Evolutionary conservation across 2,888 invertebrate species (phyloP), one percentile per base, ranked within the genome.

Genomic region (Galerucella pusilla): DNA sequence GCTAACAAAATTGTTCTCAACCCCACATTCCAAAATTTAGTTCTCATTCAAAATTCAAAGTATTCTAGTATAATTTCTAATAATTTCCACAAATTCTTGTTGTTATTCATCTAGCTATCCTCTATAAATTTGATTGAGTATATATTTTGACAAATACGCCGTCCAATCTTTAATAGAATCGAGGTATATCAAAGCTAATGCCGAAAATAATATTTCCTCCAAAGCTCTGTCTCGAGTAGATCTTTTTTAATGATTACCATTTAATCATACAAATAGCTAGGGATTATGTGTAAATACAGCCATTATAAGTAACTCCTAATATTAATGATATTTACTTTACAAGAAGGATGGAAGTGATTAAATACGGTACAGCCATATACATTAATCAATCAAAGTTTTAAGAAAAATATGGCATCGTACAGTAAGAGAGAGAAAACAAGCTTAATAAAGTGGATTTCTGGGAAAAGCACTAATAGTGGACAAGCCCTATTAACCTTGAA

Each of bases 301-400:
- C 68, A 75, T 76, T 76, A 76, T 74, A 75, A 77, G 71, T 73
- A 75, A 74, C 65, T 72, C 72, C 69, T 70, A 70, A 75, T 77
- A 77, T 77, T 75, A 77, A 77, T 77, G 74, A 68, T 75, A 74
- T 77, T 73, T 75, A 77, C 74, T 75, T 64, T 60, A 65, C n/a
- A 60, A 49, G 57, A 61, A 54, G 65, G 11, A 65, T 60, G 60
- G n/a, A 73, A 70, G 75, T 57, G 68, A 75, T 75, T 75, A 75
- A 75, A 70, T 65, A 75, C 64, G 71, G 68, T 68, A 52, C 61
- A 75, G 69, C 68, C 49, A 66, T 46, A 59, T 49, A 65, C 69
- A 70, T 73, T 69, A 75, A 49, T 73, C 70, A 73, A 70, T 75
- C 75, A 75, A 59, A 14, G 57, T 60, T 72, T n/a, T 11, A n/a